Conservation (phyloP, 2,888 invertebrate genomes). For the Microctonus hyperodae region DNA sequence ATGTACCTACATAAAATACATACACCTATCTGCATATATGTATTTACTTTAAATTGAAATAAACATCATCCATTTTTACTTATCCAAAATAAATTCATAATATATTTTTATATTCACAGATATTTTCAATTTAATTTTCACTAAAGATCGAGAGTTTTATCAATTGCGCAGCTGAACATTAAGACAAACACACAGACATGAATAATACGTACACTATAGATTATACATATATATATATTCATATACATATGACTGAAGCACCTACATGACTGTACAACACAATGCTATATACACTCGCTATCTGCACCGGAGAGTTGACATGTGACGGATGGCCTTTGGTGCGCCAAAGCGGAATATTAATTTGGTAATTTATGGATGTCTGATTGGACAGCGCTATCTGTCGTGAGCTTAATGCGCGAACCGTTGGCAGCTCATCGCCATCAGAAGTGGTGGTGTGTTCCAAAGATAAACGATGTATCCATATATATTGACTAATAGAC, state of each 20-base stretch:
- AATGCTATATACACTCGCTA: conserved; percentile 41
- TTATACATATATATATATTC: too few species aligned
- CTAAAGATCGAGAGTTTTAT: neutral
- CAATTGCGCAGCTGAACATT: conserved; percentile 10
- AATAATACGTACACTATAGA: too few species aligned
- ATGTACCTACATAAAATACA: too few species aligned
- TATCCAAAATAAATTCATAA: too few species aligned
- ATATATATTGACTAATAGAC: neutral
- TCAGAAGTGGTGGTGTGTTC: conserved; percentile 12
- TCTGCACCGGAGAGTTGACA: conserved; percentile 56
- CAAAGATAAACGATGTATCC: conserved; percentile 3
- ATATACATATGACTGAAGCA: conserved; percentile 13
- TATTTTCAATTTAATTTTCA: neutral
- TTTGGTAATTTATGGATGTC: conserved; percentile 62
- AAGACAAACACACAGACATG: neutral
- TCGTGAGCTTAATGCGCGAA: conserved; percentile 59
- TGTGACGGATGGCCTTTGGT: conserved; percentile 60
- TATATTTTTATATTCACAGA: too few species aligned
- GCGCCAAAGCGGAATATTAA: conserved; percentile 60
- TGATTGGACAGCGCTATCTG: conserved; percentile 62
- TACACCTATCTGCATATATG: neutral
- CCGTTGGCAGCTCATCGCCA: conserved; percentile 61
- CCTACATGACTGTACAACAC: conserved; percentile 18
- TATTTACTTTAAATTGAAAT: too few species aligned
- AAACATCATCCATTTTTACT: too few species aligned